A percentile compares a stretch with the other conserved stretches of the same genome.
Conservation (phyloP, 1,140 invertebrate genomes). For the Palaemon carinicauda region DNA sequence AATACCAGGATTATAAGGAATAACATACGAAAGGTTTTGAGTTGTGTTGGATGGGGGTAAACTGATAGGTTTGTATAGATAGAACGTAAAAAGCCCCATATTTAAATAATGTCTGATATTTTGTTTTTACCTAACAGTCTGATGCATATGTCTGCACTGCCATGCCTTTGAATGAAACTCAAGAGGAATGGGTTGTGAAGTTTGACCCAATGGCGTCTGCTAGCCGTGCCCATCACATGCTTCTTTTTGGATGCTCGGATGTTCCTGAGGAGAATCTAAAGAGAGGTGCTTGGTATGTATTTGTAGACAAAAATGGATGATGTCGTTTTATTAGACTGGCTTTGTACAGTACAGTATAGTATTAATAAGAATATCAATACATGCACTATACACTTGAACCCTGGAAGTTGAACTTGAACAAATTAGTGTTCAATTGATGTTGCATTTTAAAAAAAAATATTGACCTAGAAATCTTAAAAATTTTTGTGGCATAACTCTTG, state of each 20-base stretch:
- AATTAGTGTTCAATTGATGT: too few relatives aligned
- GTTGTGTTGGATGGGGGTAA: too few relatives aligned
- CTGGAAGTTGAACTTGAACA: too few relatives aligned
- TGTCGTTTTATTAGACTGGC: too few relatives aligned
- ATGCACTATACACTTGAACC: too few relatives aligned
- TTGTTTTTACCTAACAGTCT: conserved; percentile 57
- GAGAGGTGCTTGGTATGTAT: conserved; percentile 61
- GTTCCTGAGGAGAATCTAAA: conserved; percentile 60
- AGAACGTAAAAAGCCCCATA: background rate
- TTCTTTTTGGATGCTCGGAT: conserved; percentile 71
- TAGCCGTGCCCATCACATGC: conserved; percentile 70
- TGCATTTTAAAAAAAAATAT: too few relatives aligned
- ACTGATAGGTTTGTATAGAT: background rate
- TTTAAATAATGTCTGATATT: background rate
- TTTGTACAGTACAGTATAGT: too few relatives aligned
- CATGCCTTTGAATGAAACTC: conserved; percentile 58
- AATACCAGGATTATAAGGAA: too few relatives aligned
- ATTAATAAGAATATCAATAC: too few relatives aligned
- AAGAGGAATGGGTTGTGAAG: conserved; percentile 63
- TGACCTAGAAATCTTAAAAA: too few relatives aligned
- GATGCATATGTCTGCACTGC: conserved; percentile 64
- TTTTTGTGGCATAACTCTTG: too few relatives aligned
- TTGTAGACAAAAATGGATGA: background rate
- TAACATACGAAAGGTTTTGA: too few relatives aligned
- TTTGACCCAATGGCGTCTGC: conserved; percentile 65